Base-by-base conservation (phyloP, 2,888 invertebrate genomes). In the Poecilobothrus nobilitatus region DNA sequence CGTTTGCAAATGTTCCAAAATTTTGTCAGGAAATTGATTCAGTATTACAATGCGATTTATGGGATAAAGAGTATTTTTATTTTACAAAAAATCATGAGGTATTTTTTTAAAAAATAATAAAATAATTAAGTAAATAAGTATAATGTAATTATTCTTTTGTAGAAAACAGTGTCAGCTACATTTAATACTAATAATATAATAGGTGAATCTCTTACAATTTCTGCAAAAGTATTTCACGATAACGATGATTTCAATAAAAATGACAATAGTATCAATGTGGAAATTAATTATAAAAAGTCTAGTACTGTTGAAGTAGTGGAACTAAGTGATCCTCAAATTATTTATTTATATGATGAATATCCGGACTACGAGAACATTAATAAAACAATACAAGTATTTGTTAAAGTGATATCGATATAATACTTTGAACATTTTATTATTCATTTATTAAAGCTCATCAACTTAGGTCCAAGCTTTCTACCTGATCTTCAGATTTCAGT, bases 1-100 rank as follows among this genome's bases (percentile, higher is more conserved):
- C 69, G 1, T 73, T 75, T 62, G 71, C 71, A 18, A 72, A 72
- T 67, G 71, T 73, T 20, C 75, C 75, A 22, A 68, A 74, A 27
- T 65, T 71, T 69, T 76, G 76, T 68, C 69, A 68, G 7, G 27
- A 69, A 21, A 66, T 67, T 6, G 67, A 9, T 62, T 74, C 75
- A 1, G 72, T 63, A 1, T 44, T 74, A 15, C 22, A 67, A 1
- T 74, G 74, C 67, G 68, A 71, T 66, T 37, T 74, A n/a, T 71
- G 69, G 53, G 12, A 5, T 18, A 6, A 53, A 2, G 53, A 53
- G 1, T 2, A 12, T 6, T 53, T 53, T 12, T 12, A 18, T n/a
- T 53, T 53, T 12, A 15, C 15, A 1, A 15, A 18, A n/a, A n/a
- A 53, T 53, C 1, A 53, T 53, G 2, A 9, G 53, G 53, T 53